Base-by-base conservation (phyloP, 2,888 invertebrate genomes). In the Plusia festucae region DNA sequence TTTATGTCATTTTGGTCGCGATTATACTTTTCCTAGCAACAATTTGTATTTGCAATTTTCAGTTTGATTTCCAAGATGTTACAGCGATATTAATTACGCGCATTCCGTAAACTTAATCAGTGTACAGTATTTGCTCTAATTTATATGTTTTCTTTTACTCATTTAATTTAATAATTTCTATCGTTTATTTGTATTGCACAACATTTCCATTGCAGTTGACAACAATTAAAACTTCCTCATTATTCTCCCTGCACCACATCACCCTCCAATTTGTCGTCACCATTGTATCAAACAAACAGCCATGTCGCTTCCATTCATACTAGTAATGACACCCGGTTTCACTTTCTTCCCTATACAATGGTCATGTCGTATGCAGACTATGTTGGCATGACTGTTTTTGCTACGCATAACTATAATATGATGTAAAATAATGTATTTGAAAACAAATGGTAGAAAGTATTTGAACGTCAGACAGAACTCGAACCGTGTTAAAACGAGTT, bases 241-340 rank as follows among this genome's bases (percentile, higher is more conserved):
- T 7, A 30, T 9, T 34, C 3, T 40, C 40, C 40, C 6, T 6
- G 40, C 40, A n/a, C 40, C 5, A 24, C 40, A 7, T 9, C 11
- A 18, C 46, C 46, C 46, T 46, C 18, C 2, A 11, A 55, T 56
- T 54, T 68, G 55, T 51, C 59, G 51, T 51, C 27, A 22, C 46
- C 32, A 60, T 74, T 63, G 63, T 53, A 40, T 18, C 13, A 61
- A 53, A 61, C 53, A 5, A 2, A 40, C 54, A 64, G 58, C 62
- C 64, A 66, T 27, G 11, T 52, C 27, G 40, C 52, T 34, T 27
- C 32, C 49, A 53, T 62, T 70, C 53, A 53, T 8, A 59, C 53
- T 53, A 56, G 51, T 55, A 70, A 61, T 24, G 30, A 18, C 60
- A 22, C 62, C 74, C 11, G 54, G 63, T 57, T 74, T 70, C 75